Base-by-base conservation (phyloP, 2,797 vertebrate genomes). In the Kryptolebias ocellatus region DNA sequence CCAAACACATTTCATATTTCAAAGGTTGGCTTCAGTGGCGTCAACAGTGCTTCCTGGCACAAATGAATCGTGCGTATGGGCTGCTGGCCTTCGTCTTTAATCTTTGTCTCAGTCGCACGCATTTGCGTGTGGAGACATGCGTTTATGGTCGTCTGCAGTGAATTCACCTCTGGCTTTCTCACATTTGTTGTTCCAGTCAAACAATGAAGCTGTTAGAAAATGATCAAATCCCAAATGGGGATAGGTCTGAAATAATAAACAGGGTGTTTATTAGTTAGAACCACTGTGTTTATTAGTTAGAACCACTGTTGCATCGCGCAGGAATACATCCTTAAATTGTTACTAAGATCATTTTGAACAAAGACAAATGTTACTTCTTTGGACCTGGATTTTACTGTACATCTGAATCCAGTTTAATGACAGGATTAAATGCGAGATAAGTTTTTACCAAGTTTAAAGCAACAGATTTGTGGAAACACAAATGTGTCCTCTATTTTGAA, bases 191-290 rank as follows among this genome's bases (percentile, higher is more conserved):
- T 76, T 74, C 78, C 50, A 0, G 53, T 64, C 50, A 71, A 81
- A 85, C 83, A 81, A 67, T 67, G 61, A 64, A 31, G 50, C 62
- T 53, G 63, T 84, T 71, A 78, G 79, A 67, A 63, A 2, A 17
- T 31, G 57, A 59, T 67, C 20, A 70, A 49, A 56, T 67, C 10
- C 29, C 50, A 67, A 61, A 66, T 62, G 45, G 65, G 3, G 39
- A 10, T 39, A 6, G 5, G 12, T n/a, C 53, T 44, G 50, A 65
- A 64, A 69, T 63, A 64, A 78, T 53, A 75, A 67, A 67, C 7
- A 54, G 49, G 53, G 28, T 24, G 29, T 60, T 60, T 34, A 34
- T 31, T 18, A 4, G 11, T 34, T 51, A 24, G 49, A 10, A 4
- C 20, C 49, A 12, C 20, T 51, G 18, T 24, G 29, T 60, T 60